Percentiles rank a stretch among this genome's conserved stretches.
These are phyloP conservation scores for Anthophora plumipes DNA, from an alignment of 2,888 invertebrate species.

Conservation along the genomic window DNA sequence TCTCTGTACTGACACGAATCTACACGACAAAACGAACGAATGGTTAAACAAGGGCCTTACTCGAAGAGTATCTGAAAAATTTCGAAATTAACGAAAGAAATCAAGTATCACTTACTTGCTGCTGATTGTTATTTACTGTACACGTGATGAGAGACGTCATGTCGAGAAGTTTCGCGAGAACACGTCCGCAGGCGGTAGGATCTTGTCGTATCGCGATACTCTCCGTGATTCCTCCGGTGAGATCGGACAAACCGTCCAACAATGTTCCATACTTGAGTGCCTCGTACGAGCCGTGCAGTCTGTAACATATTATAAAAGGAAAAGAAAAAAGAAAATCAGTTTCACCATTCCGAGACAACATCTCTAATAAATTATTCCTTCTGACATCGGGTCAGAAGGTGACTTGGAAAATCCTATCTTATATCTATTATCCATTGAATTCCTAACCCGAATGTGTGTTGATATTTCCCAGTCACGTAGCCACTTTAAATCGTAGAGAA, in stretches of 20 bases:
- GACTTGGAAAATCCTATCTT: constrained; percentile 4
- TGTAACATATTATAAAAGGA: constrained; percentile 80
- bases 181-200: constrained; percentile 88
- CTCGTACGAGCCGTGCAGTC: constrained; percentile 96
- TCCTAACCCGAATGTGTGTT: constrained; percentile 14
- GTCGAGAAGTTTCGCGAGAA: constrained; percentile 90
- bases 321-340: constrained; percentile 7
- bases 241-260: constrained; percentile 93
- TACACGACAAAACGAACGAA: constrained; percentile 65
- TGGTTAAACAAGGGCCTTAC: neutral
- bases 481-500: constrained; percentile 39
- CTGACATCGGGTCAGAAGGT: constrained; percentile 1
- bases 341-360: constrained; percentile 8
- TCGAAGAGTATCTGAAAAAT: neutral
- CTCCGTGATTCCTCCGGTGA: constrained; percentile 96
- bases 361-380: neutral
- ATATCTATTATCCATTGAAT: neutral
- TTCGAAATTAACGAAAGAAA: neutral
- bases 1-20: constrained; percentile 87
- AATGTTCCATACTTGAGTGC: constrained; percentile 96
- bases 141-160: constrained; percentile 95
- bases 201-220: constrained; percentile 90
- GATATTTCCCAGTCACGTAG: constrained; percentile 37
- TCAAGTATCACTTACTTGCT: constrained; percentile 65
- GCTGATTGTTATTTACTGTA: constrained; percentile 87